Evolutionary conservation across 1,140 invertebrate species (phyloP), one percentile per base, ranked within the genome.

Genomic region (Triops cancriformis): DNA sequence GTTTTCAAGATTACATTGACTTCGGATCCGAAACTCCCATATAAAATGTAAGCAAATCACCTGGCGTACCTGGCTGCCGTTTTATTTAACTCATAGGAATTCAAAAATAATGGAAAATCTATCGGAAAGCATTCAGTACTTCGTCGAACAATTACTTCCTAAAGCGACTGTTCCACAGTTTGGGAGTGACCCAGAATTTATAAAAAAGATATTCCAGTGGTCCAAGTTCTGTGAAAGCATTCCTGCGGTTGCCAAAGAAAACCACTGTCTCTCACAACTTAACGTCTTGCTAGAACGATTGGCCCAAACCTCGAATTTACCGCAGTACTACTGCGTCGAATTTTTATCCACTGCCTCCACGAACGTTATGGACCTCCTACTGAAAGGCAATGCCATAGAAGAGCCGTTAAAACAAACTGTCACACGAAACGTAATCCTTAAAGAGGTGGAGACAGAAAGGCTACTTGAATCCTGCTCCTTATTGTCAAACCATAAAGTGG

Each of bases 1-100:
- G 51, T 64, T n/a, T 64, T 64, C 51, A 64, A 64, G 23, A 64
- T 64, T 23, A 64, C 51, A 64, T 23, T 64, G 51, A 64, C 51
- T 9, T 64, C 51, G 14, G 51, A 64, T 23, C 51, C 51, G 18
- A 64, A 64, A 23, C 51, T 64, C 51, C 51, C 51, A 18, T 64
- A 64, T 23, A 64, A 64, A 64, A 64, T 64, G 51, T 64, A 64
- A 64, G 51, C 51, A 64, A 64, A 64, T 64, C 14, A 14, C 18
- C 51, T 3, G n/a, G 14, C 51, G 23, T 64, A n/a, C 51, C 23
- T 64, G 14, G 23, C 51, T 5, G 51, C 10, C 6, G 23, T 23
- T 18, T n/a, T 6, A 0, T 1, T 64, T 64, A 64, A 10, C 4
- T 64, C 18, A 37, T 37, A 2, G 2, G 18, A 64, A 0, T 64